phyloP scores from a whole-genome alignment of 2,113 vertebrate species.

The Mellivora capensis region DNA sequence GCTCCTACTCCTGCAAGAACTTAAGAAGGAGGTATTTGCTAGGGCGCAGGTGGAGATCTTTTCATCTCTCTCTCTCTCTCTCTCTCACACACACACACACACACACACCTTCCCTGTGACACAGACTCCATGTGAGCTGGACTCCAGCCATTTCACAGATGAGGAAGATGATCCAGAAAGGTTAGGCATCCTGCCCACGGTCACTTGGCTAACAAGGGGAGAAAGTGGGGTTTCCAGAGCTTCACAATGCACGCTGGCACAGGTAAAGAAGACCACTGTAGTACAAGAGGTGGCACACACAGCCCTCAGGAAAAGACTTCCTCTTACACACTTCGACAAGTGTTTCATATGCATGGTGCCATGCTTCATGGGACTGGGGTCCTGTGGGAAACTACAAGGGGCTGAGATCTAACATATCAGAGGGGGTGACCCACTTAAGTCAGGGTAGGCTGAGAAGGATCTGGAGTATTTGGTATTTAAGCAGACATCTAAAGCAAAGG shows the following conservation, averaged over 20 bases:
- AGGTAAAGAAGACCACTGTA: neutral
- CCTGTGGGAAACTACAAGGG: neutral
- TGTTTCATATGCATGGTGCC: no score
- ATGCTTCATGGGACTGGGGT: neutral
- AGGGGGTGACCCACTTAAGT: neutral
- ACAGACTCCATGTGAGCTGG: neutral
- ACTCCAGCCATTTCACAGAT: neutral
- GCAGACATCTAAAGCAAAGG: neutral
- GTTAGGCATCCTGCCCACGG: neutral
- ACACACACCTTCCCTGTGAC: neutral
- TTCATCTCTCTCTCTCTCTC: neutral
- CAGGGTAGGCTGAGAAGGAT: neutral
- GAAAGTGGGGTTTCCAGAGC: neutral
- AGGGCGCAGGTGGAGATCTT: neutral
- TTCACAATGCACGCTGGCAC: neutral
- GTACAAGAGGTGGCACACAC: neutral
- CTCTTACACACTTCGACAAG: neutral
- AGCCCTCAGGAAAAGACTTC: neutral
- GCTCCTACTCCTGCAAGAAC: neutral
- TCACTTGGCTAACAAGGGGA: neutral
- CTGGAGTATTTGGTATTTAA: neutral
- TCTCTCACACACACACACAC: neutral
- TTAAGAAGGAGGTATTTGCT: neutral
- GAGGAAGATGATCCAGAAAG: neutral
- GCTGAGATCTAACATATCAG: neutral